A percentile compares a stretch with the other conserved stretches of the same genome.
phyloP scores from a whole-genome alignment of 2,888 invertebrate species.

The Aphrophora alni region DNA sequence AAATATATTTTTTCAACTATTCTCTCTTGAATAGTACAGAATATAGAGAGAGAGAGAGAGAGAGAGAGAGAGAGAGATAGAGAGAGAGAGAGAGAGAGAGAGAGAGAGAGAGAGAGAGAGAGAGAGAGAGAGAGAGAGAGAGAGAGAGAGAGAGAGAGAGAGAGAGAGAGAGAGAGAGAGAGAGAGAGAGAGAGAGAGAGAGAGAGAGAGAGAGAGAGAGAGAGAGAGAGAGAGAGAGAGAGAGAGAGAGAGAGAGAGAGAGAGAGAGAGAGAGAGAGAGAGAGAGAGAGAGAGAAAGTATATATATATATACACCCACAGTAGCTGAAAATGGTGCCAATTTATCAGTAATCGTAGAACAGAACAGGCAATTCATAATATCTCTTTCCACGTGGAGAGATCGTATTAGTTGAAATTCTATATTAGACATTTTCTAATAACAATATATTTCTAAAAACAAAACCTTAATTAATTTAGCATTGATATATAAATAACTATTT shows the following conservation, averaged over 20 bases:
- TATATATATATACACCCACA: too few species aligned
- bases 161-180: background rate
- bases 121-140: background rate
- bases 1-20: too few species aligned
- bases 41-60: too few species aligned
- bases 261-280: background rate
- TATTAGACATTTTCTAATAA: too few species aligned
- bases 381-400: background rate
- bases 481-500: too few species aligned
- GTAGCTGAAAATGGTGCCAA: background rate
- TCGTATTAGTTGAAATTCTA: too few species aligned
- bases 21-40: too few species aligned
- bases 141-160: background rate
- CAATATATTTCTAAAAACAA: too few species aligned
- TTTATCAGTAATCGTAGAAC: background rate
- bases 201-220: background rate
- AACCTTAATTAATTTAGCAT: too few species aligned
- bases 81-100: background rate
- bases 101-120: constrained; percentile 3
- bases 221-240: too few species aligned
- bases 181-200: background rate
- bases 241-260: background rate
- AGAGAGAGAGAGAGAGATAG: too few species aligned
- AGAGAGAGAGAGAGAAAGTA: background rate
- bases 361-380: background rate